Evolutionary conservation across 2,113 vertebrate species (phyloP).

Genomic region (Athene cunicularia): DNA sequence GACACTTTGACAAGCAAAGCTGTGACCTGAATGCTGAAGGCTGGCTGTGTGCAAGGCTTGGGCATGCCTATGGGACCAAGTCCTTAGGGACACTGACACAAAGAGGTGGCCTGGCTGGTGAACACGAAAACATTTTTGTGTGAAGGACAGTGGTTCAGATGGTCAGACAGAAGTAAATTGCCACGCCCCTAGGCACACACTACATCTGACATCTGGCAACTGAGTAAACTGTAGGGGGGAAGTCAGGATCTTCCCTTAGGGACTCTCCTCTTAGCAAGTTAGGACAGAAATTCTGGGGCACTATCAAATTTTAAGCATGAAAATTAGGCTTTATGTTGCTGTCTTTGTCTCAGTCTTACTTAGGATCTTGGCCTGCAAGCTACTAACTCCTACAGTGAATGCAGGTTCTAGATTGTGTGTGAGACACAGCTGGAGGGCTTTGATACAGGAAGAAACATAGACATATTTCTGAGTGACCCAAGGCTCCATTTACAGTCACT

Average conservation of each 20-base stretch:
- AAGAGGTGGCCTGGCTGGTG: background rate
- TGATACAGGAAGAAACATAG: background rate
- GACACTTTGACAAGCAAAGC: background rate
- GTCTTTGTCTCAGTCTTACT: background rate
- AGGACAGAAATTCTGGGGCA: background rate
- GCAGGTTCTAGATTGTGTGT: background rate
- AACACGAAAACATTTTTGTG: background rate
- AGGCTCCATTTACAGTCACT: conserved; percentile 4
- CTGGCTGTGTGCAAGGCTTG: background rate
- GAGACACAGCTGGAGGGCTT: background rate
- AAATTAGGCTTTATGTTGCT: background rate
- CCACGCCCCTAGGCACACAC: accelerated
- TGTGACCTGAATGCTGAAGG: background rate
- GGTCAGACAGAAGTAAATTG: background rate
- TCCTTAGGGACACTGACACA: background rate
- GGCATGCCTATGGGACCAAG: background rate
- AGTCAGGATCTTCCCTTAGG: background rate
- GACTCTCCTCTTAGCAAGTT: background rate
- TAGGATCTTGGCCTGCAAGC: background rate
- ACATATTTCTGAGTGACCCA: background rate
- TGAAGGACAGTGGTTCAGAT: background rate
- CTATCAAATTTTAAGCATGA: background rate
- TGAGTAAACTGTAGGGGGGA: background rate
- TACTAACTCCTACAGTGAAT: background rate
- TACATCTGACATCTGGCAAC: background rate